phyloP scores from a whole-genome alignment of 2,888 invertebrate species.

The Rotaria magnacalcarata region DNA sequence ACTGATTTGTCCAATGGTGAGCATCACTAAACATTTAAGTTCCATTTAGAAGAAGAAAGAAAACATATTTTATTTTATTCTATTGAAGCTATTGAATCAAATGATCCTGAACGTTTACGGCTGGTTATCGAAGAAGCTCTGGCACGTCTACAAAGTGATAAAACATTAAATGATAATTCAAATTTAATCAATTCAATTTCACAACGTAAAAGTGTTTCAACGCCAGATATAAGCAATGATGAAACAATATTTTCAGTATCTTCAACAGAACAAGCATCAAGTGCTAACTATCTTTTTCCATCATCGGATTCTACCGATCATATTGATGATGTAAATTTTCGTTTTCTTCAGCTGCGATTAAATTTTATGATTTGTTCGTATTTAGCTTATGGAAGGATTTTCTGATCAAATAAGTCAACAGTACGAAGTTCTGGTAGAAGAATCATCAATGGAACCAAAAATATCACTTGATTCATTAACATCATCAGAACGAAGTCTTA shows the following conservation, averaged over 20 bases:
- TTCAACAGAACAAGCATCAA: conserved; percentile 82
- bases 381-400: conserved; percentile 12
- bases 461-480: background rate
- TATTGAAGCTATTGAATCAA: background rate
- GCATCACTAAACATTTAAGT: background rate
- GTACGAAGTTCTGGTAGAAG: background rate
- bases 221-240: conserved; percentile 72
- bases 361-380: background rate
- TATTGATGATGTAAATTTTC: background rate
- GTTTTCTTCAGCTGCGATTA: background rate
- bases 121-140: background rate
- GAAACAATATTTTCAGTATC: conserved; percentile 81
- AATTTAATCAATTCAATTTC: background rate
- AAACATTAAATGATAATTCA: background rate
- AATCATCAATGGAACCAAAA: background rate
- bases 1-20: background rate
- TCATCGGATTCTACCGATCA: background rate
- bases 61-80: background rate
- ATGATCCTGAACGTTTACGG: conserved; percentile 19
- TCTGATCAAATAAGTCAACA: conserved; percentile 6
- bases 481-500: background rate
- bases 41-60: background rate
- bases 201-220: conserved; percentile 81
- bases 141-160: background rate
- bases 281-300: conserved; percentile 75